Base-by-base conservation (phyloP, 2,888 invertebrate genomes). In the Hirtodrosophila alboralis region DNA sequence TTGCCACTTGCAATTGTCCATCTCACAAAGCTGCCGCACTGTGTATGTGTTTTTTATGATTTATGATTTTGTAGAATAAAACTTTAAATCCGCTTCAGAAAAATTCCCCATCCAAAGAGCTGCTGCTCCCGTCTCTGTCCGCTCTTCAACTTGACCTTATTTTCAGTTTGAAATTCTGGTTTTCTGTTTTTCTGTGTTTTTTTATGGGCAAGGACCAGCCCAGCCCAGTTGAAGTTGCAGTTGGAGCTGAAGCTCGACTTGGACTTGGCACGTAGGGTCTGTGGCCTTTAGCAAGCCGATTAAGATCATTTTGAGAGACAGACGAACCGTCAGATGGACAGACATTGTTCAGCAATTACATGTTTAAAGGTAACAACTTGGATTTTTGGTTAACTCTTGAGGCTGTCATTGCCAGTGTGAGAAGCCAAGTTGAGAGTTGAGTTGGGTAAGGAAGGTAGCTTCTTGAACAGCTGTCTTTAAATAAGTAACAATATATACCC, bases 121-220 rank as follows among this genome's bases (percentile, higher is more conserved):
- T n/a, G 6, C n/a, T 12, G 12, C 3, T 8, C 9, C 3, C 16
- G 9, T 9, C 5, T 8, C 13, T 18, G 53, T 10, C 37, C 44
- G 63, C 58, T 62, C 73, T 79, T 83, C 59, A 79, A 76, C 78
- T 78, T 79, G 84, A 80, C 84, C 84, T 18, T 54, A 67, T 68
- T 77, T 28, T 1, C 10, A 10, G 34, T 34, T 37, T 47, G 53
- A 10, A 37, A 41, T 36, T 53, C 34, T 28, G 34, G 33, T 45
- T 52, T 27, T 14, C 18, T 6, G 7, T 10, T 14, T n/a, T 9
- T 1, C 16, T 16, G n/a, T 2, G 6, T 18, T 21, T 9, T 1
- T 8, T 52, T 37, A 28, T 14, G 27, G 44, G 45, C 81, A 76
- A 76, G 81, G 76, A 81, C 43, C 7, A n/a, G 40, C 8, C 31